Evolutionary conservation across 2,888 invertebrate species (phyloP).

Genomic region (Drosophila monieri): DNA sequence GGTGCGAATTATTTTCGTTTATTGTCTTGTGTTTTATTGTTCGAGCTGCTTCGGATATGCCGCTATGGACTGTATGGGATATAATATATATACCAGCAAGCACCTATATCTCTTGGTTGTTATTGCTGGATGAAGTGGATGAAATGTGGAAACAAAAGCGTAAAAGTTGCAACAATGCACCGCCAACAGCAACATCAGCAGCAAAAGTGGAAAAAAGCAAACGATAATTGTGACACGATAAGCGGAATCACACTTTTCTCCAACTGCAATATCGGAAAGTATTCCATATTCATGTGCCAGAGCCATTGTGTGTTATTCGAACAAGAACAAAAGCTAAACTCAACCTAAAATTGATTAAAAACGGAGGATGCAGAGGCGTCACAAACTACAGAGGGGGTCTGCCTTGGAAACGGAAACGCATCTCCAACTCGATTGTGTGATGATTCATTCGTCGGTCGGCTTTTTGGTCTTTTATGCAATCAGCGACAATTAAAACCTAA

Average conservation of each 20-base stretch:
- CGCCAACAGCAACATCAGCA: conserved; percentile 46
- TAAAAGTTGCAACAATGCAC: conserved; percentile 70
- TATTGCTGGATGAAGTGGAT: not conserved
- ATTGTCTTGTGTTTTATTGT: conserved; percentile 10
- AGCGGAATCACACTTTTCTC: conserved; percentile 15
- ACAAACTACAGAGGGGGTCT: conserved; percentile 4
- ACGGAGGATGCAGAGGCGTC: conserved; percentile 3
- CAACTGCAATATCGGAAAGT: conserved; percentile 16
- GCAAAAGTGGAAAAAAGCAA: conserved; percentile 45
- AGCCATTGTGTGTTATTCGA: conserved; percentile 5
- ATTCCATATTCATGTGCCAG: conserved; percentile 7
- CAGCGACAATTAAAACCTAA: conserved; percentile 60
- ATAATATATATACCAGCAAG: not conserved
- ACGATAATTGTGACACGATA: conserved; percentile 21
- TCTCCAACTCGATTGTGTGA: conserved; percentile 9
- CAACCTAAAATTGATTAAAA: conserved; percentile 41
- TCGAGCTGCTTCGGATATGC: not conserved
- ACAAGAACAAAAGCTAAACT: conserved; percentile 27
- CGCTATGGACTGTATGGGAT: conserved; percentile 6
- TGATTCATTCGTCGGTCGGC: conserved; percentile 52
- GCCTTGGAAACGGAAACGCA: conserved; percentile 17
- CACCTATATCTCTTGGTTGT: conserved; percentile 13
- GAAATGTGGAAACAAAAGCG: conserved; percentile 44
- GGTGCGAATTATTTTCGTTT: conserved; percentile 34
- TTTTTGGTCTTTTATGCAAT: conserved; percentile 60